Evolutionary conservation across 2,113 vertebrate genomes (phyloP), one percentile per base, ranked within the genome.

Genomic region (Andinoacara biseriatus): DNA sequence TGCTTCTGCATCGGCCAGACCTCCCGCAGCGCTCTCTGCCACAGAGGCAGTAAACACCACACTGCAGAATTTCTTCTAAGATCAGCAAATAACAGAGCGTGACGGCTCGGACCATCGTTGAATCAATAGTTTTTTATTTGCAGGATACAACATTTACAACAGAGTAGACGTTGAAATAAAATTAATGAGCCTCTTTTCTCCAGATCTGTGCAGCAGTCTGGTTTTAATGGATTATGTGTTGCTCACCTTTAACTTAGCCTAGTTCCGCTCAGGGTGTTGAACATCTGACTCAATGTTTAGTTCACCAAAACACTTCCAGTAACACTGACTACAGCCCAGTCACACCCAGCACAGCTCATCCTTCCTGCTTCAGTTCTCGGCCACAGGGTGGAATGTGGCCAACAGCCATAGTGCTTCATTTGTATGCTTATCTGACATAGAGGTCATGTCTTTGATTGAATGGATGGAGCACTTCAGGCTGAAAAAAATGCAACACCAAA

Each of bases 361-460:
- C 24, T 82, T 74, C 52, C 33, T 56, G 15, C 77, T 63, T 81
- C 20, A 65, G 79, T 74, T 40, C 58, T 78, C 17, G 3, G 29
- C 76, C 65, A 65, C 11, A 13, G 58, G 72, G n/a, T 75, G 35
- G 84, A 80, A 82, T 78, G 62, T 63, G 46, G 76, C 84, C 79
- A 78, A 80, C 83, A 69, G 77, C 83, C 74, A 84, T 46, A 57
- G 46, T 9, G n/a, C 65, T 86, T 83, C 81, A 91, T 90, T 84
- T 88, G 82, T 82, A 83, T 86, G 82, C 90, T 78, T 2, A 40
- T 62, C 80, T 79, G 61, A 80, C 78, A 54, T 26, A 69, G 84
- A 91, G 92, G 89, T 93, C 85, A 87, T 83, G 52, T 72, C 75
- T 88, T 84, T 90, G 83, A 86, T 72, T 85, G n/a, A 84, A 80